Evolutionary conservation across 2,113 vertebrate species (phyloP).

Genomic region (Cyphomyrus discorhynchus): DNA sequence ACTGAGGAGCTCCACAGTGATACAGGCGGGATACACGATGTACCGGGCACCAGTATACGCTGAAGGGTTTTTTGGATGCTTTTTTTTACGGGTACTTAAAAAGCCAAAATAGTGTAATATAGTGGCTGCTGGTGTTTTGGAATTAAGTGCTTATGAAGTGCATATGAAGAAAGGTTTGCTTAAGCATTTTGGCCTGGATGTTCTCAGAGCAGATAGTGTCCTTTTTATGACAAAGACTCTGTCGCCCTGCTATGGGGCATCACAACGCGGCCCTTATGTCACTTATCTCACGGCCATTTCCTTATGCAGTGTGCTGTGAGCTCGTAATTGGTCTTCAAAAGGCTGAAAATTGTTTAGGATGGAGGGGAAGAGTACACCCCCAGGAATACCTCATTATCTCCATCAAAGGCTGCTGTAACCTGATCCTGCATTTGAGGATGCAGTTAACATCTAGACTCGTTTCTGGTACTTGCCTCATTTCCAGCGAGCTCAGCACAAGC

Average conservation of each 20-base stretch:
- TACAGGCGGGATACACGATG: neutral
- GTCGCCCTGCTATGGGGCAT: neutral
- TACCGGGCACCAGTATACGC: neutral
- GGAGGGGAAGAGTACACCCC: conserved; percentile 12
- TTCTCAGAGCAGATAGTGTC: neutral
- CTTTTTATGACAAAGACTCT: neutral
- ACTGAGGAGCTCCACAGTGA: neutral
- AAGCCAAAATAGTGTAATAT: neutral
- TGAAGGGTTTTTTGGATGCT: neutral
- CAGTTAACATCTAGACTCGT: neutral
- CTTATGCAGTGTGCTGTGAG: conserved; percentile 19
- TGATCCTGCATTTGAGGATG: neutral
- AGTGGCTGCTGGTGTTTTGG: neutral
- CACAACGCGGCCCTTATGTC: neutral
- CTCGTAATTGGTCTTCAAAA: conserved; percentile 38
- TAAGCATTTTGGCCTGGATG: neutral
- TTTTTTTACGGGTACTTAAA: neutral
- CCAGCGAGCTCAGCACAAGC: neutral
- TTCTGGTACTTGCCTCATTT: neutral
- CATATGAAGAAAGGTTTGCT: conserved; percentile 32
- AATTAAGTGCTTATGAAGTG: conserved; percentile 10
- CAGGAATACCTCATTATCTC: conserved; percentile 23
- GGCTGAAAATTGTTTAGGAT: conserved; percentile 37
- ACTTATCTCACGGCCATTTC: conserved; percentile 12
- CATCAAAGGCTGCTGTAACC: conserved; percentile 15